phyloP scores from a whole-genome alignment of 2,888 invertebrate species.

The Neoascia interrupta region DNA sequence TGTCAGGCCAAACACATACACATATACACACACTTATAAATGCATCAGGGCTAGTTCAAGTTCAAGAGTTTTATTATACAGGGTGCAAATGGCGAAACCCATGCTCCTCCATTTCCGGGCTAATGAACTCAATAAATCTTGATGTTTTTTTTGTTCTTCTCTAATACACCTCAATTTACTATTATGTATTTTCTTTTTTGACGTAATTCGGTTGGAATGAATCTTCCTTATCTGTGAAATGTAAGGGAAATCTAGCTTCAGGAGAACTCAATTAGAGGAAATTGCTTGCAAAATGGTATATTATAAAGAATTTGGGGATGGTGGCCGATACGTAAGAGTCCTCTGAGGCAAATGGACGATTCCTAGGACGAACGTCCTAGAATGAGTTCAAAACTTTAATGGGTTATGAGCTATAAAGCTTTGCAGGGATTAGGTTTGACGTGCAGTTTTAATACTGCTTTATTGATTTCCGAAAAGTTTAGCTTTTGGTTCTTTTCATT shows the following conservation, averaged over 20 bases:
- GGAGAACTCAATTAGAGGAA: slow-evolving; percentile 59
- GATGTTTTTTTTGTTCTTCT: not conserved
- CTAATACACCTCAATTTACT: no score
- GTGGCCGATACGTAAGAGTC: no score
- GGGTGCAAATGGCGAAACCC: slow-evolving; percentile 2
- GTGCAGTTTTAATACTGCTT: no score
- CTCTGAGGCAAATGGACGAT: no score
- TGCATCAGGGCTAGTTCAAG: slow-evolving; percentile 23
- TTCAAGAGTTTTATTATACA: slow-evolving; percentile 36
- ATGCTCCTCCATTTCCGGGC: slow-evolving; percentile 4
- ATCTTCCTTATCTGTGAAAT: slow-evolving; percentile 41
- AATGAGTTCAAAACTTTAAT: no score
- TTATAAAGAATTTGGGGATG: no score
- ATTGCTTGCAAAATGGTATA: slow-evolving; percentile 46
- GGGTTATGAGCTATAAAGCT: no score
- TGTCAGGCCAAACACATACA: not conserved
- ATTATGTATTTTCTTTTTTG: no score
- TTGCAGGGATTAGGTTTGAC: no score
- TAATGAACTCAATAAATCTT: slow-evolving; percentile 55
- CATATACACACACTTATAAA: not conserved
- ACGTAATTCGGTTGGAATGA: slow-evolving; percentile 9
- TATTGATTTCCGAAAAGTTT: no score
- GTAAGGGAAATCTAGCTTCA: slow-evolving; percentile 45
- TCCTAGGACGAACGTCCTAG: no score
- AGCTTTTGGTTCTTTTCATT: no score